A percentile compares a stretch with the other conserved stretches of the same genome.
phyloP scores from a whole-genome alignment of 2,888 invertebrate species.

The Netelia fuscicornis region DNA sequence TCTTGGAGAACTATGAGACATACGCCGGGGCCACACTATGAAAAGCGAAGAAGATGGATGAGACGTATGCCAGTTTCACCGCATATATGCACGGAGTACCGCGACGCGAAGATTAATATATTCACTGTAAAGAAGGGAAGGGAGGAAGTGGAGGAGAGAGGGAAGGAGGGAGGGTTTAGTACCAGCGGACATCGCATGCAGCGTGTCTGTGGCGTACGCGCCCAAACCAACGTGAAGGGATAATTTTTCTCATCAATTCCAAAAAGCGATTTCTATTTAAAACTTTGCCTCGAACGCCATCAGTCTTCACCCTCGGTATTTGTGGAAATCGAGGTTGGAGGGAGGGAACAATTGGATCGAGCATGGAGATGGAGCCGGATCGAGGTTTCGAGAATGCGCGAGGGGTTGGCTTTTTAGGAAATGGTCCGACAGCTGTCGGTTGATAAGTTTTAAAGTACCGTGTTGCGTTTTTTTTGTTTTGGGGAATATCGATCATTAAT shows the following conservation, averaged over 20 bases:
- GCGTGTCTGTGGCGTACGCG: neutral
- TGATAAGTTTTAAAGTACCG: too few species aligned
- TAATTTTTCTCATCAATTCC: conserved; percentile 8
- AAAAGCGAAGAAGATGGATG: conserved; percentile 61
- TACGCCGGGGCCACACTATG: conserved; percentile 15
- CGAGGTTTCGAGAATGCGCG: too few species aligned
- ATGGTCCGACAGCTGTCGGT: too few species aligned
- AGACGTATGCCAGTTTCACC: conserved; percentile 36
- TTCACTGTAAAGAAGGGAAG: conserved; percentile 21
- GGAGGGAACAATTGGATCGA: neutral
- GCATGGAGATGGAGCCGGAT: too few species aligned
- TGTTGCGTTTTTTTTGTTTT: too few species aligned
- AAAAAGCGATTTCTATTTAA: neutral
- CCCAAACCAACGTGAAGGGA: neutral
- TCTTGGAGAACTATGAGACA: conserved; percentile 46
- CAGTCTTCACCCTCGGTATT: neutral
- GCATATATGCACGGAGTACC: conserved; percentile 44
- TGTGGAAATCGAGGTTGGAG: neutral
- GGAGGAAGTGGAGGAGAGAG: neutral
- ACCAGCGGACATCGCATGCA: conserved; percentile 12
- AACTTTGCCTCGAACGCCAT: neutral
- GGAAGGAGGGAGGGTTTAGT: too few species aligned
- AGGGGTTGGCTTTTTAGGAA: too few species aligned
- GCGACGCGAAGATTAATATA: conserved; percentile 56
- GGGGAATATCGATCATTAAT: too few species aligned